Percentiles rank a stretch among this genome's conserved stretches.
phyloP scores from a whole-genome alignment of 1,140 invertebrate genomes.

The Lysiphlebus fabarum region DNA sequence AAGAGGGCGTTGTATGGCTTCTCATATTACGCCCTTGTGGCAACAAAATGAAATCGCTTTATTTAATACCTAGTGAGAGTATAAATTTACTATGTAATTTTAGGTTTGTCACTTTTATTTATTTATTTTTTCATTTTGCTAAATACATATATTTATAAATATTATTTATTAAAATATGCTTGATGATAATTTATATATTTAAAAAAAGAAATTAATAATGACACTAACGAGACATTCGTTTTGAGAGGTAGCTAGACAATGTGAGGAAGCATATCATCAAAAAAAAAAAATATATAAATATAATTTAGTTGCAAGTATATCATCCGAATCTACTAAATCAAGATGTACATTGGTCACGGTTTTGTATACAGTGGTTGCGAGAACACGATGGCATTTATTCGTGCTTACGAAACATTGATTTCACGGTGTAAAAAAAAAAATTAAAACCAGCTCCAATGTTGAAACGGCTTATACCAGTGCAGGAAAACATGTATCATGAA shows the following conservation, averaged over 20 bases:
- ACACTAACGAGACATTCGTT: not conserved
- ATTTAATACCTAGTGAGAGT: slow-evolving; percentile 36
- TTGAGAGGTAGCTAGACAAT: not conserved
- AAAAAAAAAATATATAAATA: not conserved
- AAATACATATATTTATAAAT: slow-evolving; percentile 2
- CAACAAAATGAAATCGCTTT: slow-evolving; percentile 53
- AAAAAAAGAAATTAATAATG: slow-evolving; percentile 41
- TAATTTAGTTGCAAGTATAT: slow-evolving; percentile 4
- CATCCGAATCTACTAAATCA: slow-evolving; percentile 54
- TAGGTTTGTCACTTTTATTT: not conserved
- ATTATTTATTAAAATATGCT: slow-evolving; percentile 9
- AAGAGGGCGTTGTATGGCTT: slow-evolving; percentile 41
- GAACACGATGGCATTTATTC: slow-evolving; percentile 46
- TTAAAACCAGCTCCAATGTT: not conserved
- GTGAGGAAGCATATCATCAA: not conserved
- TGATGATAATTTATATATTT: slow-evolving; percentile 37
- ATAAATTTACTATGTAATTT: slow-evolving; percentile 17
- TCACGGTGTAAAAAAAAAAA: slow-evolving; percentile 41
- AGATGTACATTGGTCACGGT: slow-evolving; percentile 57
- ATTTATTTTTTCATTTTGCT: too few relatives aligned
- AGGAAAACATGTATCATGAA: not conserved
- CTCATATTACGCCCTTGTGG: slow-evolving; percentile 48
- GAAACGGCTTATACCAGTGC: slow-evolving; percentile 7
- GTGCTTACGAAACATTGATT: slow-evolving; percentile 57
- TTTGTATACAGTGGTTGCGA: slow-evolving; percentile 29